Conservation (phyloP, 2,888 invertebrate genomes). For the Lysandra bellargus region DNA sequence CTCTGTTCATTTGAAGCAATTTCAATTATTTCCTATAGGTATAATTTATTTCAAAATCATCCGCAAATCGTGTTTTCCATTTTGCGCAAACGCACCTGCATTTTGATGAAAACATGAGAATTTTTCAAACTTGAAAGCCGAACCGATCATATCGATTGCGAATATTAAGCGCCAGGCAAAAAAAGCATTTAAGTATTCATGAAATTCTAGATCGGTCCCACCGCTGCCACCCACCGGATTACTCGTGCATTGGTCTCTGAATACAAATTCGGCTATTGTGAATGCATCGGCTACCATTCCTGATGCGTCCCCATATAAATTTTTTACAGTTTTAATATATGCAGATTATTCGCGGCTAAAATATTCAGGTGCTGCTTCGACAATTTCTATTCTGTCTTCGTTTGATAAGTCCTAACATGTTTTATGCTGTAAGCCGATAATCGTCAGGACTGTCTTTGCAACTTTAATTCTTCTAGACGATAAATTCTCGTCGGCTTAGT, state of each 20-base stretch:
- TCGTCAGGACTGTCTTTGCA: slow-evolving; percentile 42
- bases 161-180: slow-evolving; percentile 37
- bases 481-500: slow-evolving; percentile 1
- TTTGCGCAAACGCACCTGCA: not conserved
- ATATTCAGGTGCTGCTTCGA: slow-evolving; percentile 33
- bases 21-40: not conserved
- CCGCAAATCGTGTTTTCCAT: not conserved
- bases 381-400: slow-evolving; percentile 30
- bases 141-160: slow-evolving; percentile 20
- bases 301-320: slow-evolving; percentile 63
- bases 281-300: slow-evolving; percentile 68
- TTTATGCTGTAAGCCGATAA: slow-evolving; percentile 31
- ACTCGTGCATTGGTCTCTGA: slow-evolving; percentile 63
- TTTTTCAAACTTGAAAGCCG: slow-evolving; percentile 32
- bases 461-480: slow-evolving; percentile 12
- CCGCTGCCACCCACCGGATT: slow-evolving; percentile 70
- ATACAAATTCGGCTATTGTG: slow-evolving; percentile 61
- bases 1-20: not conserved
- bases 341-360: slow-evolving; percentile 42
- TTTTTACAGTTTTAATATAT: slow-evolving; percentile 41
- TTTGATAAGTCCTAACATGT: slow-evolving; percentile 26
- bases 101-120: not conserved
- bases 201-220: slow-evolving; percentile 61
- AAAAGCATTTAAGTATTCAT: slow-evolving; percentile 55
- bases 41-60: slow-evolving; percentile 4